phyloP scores from a whole-genome alignment of 2,113 vertebrate species.

The Spermophilus dauricus region DNA sequence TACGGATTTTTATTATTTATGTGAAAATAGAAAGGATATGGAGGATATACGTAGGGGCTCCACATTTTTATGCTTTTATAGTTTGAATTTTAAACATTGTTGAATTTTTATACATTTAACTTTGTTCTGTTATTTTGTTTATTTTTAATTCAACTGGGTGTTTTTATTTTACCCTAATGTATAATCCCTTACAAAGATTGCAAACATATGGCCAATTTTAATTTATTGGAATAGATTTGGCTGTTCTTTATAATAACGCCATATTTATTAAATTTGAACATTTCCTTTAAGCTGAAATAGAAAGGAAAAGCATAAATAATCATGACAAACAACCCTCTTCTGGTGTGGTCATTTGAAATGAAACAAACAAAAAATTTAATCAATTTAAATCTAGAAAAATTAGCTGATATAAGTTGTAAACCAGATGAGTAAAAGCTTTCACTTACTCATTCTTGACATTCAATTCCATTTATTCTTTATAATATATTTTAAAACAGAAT shows the following conservation, averaged over 20 bases:
- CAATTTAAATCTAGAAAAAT: slow-evolving; percentile 81
- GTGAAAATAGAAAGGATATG: neutral
- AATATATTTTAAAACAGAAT: slow-evolving; percentile 82
- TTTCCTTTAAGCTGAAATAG: slow-evolving; percentile 76
- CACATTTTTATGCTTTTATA: slow-evolving; percentile 6
- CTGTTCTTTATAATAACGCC: slow-evolving; percentile 77
- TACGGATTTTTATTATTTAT: slow-evolving; percentile 1
- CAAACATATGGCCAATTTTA: slow-evolving; percentile 64
- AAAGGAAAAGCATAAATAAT: slow-evolving; percentile 78
- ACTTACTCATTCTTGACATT: slow-evolving; percentile 64
- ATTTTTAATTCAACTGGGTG: slow-evolving; percentile 77
- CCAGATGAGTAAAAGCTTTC: slow-evolving; percentile 77
- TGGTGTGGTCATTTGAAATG: slow-evolving; percentile 73
- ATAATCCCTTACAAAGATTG: slow-evolving; percentile 63
- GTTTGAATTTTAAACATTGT: slow-evolving; percentile 41
- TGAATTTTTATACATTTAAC: slow-evolving; percentile 47
- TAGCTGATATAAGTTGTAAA: slow-evolving; percentile 80
- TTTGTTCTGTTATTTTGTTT: slow-evolving; percentile 63
- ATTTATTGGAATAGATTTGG: slow-evolving; percentile 81
- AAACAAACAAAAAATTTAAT: slow-evolving; percentile 79
- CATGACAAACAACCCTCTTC: slow-evolving; percentile 75
- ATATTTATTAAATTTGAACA: slow-evolving; percentile 79
- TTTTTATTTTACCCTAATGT: slow-evolving; percentile 76
- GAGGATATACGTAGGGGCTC: neutral
- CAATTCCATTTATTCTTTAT: slow-evolving; percentile 82